phyloP scores from a whole-genome alignment of 2,888 invertebrate genomes.

The Nephrotoma appendiculata region DNA sequence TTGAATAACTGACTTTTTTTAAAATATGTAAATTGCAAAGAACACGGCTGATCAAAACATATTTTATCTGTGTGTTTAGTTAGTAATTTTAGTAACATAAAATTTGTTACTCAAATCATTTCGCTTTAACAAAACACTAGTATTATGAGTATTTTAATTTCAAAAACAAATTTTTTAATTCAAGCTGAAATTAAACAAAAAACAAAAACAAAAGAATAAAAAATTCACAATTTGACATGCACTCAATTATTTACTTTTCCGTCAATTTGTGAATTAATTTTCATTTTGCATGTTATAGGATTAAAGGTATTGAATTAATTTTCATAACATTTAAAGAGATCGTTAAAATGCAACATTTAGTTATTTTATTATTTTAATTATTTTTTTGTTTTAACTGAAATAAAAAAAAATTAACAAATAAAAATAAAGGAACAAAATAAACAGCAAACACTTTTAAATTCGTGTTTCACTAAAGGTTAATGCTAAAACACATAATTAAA shows the following conservation, averaged over 20 bases:
- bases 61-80: no score
- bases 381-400: neutral
- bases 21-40: neutral
- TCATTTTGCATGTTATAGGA: neutral
- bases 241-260: neutral
- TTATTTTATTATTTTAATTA: neutral
- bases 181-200: neutral
- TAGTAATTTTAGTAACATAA: no score
- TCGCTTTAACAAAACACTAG: neutral
- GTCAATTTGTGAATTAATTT: neutral
- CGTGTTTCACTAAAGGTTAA: neutral
- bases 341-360: neutral
- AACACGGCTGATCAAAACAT: no score
- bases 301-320: neutral
- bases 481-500: conserved; percentile 12
- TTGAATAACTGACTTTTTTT: neutral
- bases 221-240: neutral
- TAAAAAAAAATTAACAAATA: neutral
- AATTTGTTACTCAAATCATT: neutral
- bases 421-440: neutral
- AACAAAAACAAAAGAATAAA: neutral
- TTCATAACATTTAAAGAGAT: neutral
- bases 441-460: neutral
- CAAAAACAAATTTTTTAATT: neutral
- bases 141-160: neutral